Base-by-base conservation (phyloP, 2,113 vertebrate genomes). In the Trachemys scripta region DNA sequence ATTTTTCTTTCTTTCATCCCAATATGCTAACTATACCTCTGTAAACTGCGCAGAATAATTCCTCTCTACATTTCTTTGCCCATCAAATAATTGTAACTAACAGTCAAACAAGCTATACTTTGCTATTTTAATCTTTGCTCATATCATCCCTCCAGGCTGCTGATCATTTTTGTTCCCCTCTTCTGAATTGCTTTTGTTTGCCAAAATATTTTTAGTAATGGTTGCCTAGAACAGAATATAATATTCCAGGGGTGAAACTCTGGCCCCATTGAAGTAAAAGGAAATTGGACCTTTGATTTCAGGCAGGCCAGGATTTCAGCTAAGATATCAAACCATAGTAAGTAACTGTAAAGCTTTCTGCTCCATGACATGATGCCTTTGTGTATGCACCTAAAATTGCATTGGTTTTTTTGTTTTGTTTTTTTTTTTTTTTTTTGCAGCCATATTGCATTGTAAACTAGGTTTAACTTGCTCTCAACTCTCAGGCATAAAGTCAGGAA, bases 31-130 rank as follows among this genome's bases (percentile, higher is more conserved):
- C 19, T 49, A 56, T 88, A 31, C 13, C 82, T 53, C 53, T 80
- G 47, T 17, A 5, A 42, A 76, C 78, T 31, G 27, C 0, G 1
- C 10, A 81, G 80, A 89, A 91, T 50, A 0, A 0, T 29, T 20
- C 35, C 69, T 75, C n/a, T 83, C 2, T 76, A 27, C 22, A 27
- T 12, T 5, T 82, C 2, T 69, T 89, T 92, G 6, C 20, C 49
- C 10, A 10, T 82, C 82, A 20, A 31, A 11, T 19, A 59, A 24
- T 75, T 75, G 10, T 75, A 42, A 75, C 69, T 72, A 72, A 57
- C 9, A 57, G 56, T 57, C 25, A 82, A 16, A 80, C 16, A 35
- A 94, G 29, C n/a, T 92, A 10, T 7, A 59, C 59, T 65, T 6
- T 22, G 5, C 12, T 72, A 19, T 59, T 65, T 85, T 42, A 83